Percentiles rank a stretch among this genome's conserved stretches.
Evolutionary conservation across 2,888 invertebrate genomes (phyloP).

Genomic region (Scaeva pyrastri): DNA sequence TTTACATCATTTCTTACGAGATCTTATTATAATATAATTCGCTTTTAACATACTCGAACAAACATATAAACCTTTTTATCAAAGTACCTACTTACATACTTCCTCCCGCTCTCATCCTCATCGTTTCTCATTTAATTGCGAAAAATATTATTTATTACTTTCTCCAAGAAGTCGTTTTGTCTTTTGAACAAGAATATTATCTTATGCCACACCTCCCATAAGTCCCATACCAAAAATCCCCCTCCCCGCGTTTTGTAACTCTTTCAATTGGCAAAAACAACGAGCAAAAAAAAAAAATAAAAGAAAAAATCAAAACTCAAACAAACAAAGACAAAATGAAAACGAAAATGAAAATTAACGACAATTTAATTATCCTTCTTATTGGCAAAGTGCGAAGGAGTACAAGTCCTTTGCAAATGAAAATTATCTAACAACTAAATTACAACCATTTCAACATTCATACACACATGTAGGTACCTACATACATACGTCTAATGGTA

Average conservation of each 20-base stretch:
- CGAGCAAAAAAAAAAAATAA: slow-evolving; percentile 15
- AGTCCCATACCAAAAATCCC: too few relatives aligned
- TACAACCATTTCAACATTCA: slow-evolving; percentile 57
- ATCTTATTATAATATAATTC: not conserved
- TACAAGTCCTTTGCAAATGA: slow-evolving; percentile 58
- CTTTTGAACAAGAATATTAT: slow-evolving; percentile 52
- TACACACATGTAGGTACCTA: not conserved
- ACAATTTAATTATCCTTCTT: slow-evolving; percentile 75
- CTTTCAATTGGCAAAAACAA: not conserved
- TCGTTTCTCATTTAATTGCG: not conserved
- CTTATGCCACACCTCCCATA: not conserved
- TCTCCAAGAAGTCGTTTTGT: slow-evolving; percentile 42
- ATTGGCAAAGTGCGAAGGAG: slow-evolving; percentile 64
- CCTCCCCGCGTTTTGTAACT: not conserved
- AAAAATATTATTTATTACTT: slow-evolving; percentile 59
- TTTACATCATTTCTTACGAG: not conserved
- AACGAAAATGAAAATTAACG: slow-evolving; percentile 73
- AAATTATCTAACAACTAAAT: slow-evolving; percentile 74
- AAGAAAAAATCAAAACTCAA: slow-evolving; percentile 45
- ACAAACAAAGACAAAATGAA: slow-evolving; percentile 62
- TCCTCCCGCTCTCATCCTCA: too few relatives aligned
- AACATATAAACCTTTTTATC: not conserved
- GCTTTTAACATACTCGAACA: not conserved
- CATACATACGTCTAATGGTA: not conserved
- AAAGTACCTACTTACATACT: not conserved